Base-by-base conservation (phyloP, 2,888 invertebrate species). In the Pachycephus smyrnensis region DNA sequence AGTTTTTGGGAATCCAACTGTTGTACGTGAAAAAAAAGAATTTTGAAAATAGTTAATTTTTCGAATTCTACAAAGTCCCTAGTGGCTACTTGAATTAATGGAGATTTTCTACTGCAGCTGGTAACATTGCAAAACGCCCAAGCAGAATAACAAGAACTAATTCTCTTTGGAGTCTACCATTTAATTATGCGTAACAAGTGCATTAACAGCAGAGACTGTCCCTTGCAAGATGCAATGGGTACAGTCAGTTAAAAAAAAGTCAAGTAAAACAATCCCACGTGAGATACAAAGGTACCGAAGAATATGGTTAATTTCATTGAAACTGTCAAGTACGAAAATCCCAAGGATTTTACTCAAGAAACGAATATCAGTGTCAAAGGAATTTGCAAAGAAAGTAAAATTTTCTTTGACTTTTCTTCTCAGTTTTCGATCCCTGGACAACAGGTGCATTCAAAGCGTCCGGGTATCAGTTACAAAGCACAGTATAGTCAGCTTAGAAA, bases 381-480 rank as follows among this genome's bases (percentile, higher is more conserved):
- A 40, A 40, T 12, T 40, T 15, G 15, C 12, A 15, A 40, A 40
- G 37, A 55, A 55, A 55, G 55, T 55, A 55, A 55, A 55, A 55
- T 23, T 55, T 55, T 55, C 55, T 55, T 9, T 2, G 55, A 55
- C 55, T 23, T 55, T 40, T 40, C 37, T 12, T 37, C 37, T 4
- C 0, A 3, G 12, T 37, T 40, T 40, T 40, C 40, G 2, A 55
- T 6, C 23, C 55, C 55, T 1, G 55, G 31, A 71, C 76, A 79
- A 82, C 81, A 82, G 81, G 81, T 82, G 80, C 75, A 80, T 75
- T 69, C 77, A 40, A 32, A 11, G 32, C 71, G 71, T 81, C 76
- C 78, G 80, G 82, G 82, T 88, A 86, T 88, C 82, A 80, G 84
- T 88, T 87, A 86, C 86, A 83, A 86, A 85, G 84, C 82, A 75